Conservation (phyloP, 1,140 invertebrate genomes). For the Sipha flava region DNA sequence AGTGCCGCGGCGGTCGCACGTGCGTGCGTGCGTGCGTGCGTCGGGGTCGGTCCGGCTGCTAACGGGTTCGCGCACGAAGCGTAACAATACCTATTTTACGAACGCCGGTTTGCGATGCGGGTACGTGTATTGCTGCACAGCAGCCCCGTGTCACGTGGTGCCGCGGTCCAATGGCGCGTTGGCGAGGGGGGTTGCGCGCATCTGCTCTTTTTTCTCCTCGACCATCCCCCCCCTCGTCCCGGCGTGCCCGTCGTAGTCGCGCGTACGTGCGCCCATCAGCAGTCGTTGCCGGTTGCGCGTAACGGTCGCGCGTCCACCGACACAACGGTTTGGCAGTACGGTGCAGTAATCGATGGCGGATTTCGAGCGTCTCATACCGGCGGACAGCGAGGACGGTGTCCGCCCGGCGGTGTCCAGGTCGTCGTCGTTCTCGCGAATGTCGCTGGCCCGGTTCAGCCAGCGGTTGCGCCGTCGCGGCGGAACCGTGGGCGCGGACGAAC, state of each 20-base stretch:
- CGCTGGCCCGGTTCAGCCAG: constrained; percentile 53
- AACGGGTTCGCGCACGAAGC: neutral
- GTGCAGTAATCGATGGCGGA: neutral
- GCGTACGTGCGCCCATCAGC: neutral
- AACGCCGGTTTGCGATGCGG: too few species aligned
- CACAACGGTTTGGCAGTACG: too few species aligned
- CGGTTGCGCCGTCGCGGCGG: constrained; percentile 39
- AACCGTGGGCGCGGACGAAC: constrained; percentile 35
- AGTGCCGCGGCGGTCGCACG: neutral
- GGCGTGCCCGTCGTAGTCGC: neutral
- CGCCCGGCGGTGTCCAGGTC: constrained; percentile 1
- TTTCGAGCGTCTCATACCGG: neutral
- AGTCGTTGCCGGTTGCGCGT: neutral
- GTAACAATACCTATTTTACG: too few species aligned
- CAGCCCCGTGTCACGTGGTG: too few species aligned
- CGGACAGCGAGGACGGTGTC: neutral
- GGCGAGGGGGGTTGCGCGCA: too few species aligned
- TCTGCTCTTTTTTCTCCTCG: too few species aligned
- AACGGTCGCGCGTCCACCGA: neutral
- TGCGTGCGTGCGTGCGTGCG: too few species aligned
- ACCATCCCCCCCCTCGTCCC: too few species aligned
- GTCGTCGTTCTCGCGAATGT: constrained; percentile 51
- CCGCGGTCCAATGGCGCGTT: too few species aligned
- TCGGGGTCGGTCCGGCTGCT: neutral
- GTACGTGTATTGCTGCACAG: too few species aligned